Evolutionary conservation across 1,140 invertebrate species (phyloP).

Genomic region (Notospermus geniculatus): DNA sequence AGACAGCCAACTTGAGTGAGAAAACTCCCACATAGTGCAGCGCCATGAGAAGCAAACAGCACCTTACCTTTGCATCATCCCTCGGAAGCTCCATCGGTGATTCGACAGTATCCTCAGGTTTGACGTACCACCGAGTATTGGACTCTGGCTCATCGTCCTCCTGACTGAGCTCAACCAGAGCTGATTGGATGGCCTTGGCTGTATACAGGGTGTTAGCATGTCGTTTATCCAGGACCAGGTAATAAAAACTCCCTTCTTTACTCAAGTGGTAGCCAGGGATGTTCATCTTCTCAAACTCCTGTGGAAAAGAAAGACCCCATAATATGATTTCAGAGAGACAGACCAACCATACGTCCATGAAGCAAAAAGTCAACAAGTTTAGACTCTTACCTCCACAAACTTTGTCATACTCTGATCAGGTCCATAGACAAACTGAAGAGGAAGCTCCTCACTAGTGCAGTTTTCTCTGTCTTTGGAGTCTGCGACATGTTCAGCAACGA

Average conservation of each 20-base stretch:
- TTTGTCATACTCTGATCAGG: conserved; percentile 64
- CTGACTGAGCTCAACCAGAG: conserved; percentile 28
- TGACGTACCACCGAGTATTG: conserved; percentile 15
- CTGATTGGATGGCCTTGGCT: conserved; percentile 28
- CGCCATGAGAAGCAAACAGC: too few species aligned
- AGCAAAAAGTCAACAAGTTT: conserved; percentile 12
- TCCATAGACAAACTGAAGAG: conserved; percentile 70
- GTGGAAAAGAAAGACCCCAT: conserved; percentile 23
- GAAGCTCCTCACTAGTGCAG: conserved; percentile 66
- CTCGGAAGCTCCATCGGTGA: neutral
- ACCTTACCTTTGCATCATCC: conserved; percentile 4
- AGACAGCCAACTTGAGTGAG: too few species aligned
- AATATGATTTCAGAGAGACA: neutral
- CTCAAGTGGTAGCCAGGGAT: conserved; percentile 65
- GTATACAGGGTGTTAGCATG: conserved; percentile 19
- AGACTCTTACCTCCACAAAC: conserved; percentile 62
- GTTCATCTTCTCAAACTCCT: conserved; percentile 66
- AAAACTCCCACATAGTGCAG: too few species aligned
- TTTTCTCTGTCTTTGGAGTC: conserved; percentile 60
- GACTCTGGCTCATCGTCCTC: conserved; percentile 19
- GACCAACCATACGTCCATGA: neutral
- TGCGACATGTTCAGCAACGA: conserved; percentile 68
- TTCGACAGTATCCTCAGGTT: conserved; percentile 3
- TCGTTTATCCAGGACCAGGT: conserved; percentile 56
- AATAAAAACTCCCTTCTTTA: conserved; percentile 65